Conservation (phyloP, 2,113 vertebrate genomes). For the Aptenodytes patagonicus region DNA sequence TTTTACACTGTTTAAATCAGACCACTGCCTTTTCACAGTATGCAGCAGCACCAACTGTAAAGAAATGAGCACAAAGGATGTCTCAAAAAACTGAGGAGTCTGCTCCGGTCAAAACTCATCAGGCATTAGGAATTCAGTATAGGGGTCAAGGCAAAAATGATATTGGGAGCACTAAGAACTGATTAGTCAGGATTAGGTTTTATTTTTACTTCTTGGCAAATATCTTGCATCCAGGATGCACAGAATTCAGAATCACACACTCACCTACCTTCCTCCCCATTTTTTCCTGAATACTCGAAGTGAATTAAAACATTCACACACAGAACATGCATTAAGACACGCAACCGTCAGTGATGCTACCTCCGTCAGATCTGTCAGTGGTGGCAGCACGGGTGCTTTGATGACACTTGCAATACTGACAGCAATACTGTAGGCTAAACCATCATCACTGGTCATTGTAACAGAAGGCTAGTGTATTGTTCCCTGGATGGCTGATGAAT, state of each 20-base stretch:
- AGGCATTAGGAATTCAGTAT: not conserved
- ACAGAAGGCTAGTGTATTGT: not conserved
- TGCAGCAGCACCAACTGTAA: not conserved
- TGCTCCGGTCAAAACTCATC: not conserved
- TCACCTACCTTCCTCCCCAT: accelerated
- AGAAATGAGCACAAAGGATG: not conserved
- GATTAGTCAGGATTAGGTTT: not conserved
- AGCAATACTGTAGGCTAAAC: not conserved
- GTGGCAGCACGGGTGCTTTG: not conserved
- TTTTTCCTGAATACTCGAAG: not conserved
- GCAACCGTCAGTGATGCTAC: not conserved
- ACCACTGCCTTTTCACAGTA: not conserved
- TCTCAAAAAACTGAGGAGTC: not conserved
- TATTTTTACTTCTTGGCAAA: not conserved
- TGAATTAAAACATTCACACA: not conserved
- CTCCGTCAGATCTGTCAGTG: not conserved
- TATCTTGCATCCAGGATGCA: not conserved
- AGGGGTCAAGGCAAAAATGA: not conserved
- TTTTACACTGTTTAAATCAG: not conserved
- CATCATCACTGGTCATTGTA: not conserved
- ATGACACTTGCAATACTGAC: not conserved
- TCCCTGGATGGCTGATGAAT: not conserved
- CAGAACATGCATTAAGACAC: not conserved
- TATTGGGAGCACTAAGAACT: not conserved
- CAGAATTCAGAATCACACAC: not conserved